A percentile compares a stretch with the other conserved stretches of the same genome.
phyloP scores from a whole-genome alignment of 2,113 vertebrate species.

The Oryzias melastigma region DNA sequence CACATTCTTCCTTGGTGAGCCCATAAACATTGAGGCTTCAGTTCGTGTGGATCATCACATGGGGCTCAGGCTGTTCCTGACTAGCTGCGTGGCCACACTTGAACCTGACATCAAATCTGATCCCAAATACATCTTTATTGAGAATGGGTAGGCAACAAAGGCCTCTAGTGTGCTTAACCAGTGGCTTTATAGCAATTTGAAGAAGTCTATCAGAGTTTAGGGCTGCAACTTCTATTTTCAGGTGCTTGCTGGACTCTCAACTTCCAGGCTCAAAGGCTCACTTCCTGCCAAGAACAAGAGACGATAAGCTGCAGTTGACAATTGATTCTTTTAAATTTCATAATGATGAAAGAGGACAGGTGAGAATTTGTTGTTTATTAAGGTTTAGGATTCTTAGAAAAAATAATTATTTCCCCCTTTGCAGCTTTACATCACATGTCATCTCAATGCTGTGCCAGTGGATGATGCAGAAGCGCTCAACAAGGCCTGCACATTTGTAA shows the following conservation, averaged over 20 bases:
- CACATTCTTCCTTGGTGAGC: slow-evolving; percentile 54
- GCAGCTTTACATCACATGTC: slow-evolving; percentile 72
- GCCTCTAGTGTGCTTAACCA: too few species aligned
- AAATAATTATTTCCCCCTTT: background rate
- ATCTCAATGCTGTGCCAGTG: slow-evolving; percentile 52
- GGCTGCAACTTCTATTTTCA: slow-evolving; percentile 1
- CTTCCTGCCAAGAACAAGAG: slow-evolving; percentile 50
- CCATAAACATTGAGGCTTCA: slow-evolving; percentile 64
- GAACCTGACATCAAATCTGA: slow-evolving; percentile 36
- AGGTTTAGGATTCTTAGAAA: too few species aligned
- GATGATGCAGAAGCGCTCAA: slow-evolving; percentile 31
- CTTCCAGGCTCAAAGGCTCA: slow-evolving; percentile 52
- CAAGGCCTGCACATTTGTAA: slow-evolving; percentile 62
- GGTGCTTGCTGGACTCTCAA: slow-evolving; percentile 68
- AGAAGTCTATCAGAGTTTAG: too few species aligned
- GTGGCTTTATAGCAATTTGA: too few species aligned
- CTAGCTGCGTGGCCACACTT: slow-evolving; percentile 67
- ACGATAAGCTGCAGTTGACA: slow-evolving; percentile 53
- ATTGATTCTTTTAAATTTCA: slow-evolving; percentile 70
- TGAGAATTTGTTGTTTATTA: background rate
- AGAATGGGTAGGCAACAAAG: slow-evolving; percentile 58
- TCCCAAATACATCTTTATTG: slow-evolving; percentile 66
- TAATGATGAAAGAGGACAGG: slow-evolving; percentile 40
- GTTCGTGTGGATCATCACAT: slow-evolving; percentile 54
- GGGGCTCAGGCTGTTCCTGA: slow-evolving; percentile 66